Conservation (phyloP, 2,113 vertebrate genomes). For the Eulemur macaco region DNA sequence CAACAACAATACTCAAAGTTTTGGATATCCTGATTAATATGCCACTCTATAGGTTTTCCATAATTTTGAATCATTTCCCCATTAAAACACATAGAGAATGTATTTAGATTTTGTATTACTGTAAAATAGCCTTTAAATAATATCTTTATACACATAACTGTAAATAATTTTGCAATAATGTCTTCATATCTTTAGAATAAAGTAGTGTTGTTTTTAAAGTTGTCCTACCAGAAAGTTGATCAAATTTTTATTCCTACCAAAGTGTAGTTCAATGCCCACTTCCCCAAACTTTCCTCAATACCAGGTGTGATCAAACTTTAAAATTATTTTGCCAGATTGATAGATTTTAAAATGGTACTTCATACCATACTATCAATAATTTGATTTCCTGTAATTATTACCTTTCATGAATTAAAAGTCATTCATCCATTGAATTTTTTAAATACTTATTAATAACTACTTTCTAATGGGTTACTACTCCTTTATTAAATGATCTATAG, state of each 20-base stretch:
- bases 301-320: neutral
- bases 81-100: neutral
- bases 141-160: neutral
- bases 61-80: neutral
- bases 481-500: neutral
- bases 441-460: neutral
- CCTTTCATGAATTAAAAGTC: neutral
- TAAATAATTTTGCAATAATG: neutral
- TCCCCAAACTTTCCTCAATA: neutral
- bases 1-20: neutral
- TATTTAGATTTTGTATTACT: neutral
- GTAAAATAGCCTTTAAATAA: neutral
- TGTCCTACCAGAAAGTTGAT: neutral
- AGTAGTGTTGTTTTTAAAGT: neutral
- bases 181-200: neutral
- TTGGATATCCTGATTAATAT: neutral
- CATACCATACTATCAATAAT: neutral
- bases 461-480: neutral
- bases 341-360: neutral
- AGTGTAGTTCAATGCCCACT: neutral
- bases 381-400: conserved; percentile 14
- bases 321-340: neutral
- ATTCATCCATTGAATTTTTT: neutral
- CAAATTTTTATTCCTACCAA: neutral
- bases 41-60: neutral